Conservation (phyloP, 1,140 invertebrate species). For the Eumaeus atala region DNA sequence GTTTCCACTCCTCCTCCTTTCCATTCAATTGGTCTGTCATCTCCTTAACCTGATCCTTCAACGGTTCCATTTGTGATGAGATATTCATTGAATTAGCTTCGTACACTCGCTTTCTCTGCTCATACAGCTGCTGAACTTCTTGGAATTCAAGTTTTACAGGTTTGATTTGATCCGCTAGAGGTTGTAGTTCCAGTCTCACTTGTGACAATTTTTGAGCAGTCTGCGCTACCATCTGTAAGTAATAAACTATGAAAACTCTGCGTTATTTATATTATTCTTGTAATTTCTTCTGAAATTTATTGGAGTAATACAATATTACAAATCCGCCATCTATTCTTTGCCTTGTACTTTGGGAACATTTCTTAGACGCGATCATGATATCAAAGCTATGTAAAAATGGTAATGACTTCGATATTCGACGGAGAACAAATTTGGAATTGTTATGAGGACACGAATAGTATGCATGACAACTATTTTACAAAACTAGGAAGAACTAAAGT, state of each 20-base stretch:
- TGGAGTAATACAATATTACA: too few relatives aligned
- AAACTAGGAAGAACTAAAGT: too few relatives aligned
- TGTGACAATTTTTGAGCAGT: constrained; percentile 64
- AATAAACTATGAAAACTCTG: constrained; percentile 4
- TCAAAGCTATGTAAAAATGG: too few relatives aligned
- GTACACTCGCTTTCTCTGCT: constrained; percentile 70
- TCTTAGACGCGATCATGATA: too few relatives aligned
- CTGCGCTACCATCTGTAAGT: constrained; percentile 59
- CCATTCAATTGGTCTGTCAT: constrained; percentile 59
- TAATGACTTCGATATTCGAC: too few relatives aligned
- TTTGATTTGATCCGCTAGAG: constrained; percentile 63
- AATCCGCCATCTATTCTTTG: too few relatives aligned
- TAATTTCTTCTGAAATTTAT: too few relatives aligned
- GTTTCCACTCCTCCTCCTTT: constrained; percentile 73
- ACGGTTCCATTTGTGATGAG: constrained; percentile 70
- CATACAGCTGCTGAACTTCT: constrained; percentile 66
- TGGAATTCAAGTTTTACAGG: constrained; percentile 69
- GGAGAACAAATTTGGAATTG: too few relatives aligned
- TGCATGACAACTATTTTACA: too few relatives aligned
- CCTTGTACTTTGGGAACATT: too few relatives aligned
- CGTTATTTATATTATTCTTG: too few relatives aligned
- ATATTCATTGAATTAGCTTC: constrained; percentile 71
- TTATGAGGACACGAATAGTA: too few relatives aligned
- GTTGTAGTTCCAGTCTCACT: constrained; percentile 67
- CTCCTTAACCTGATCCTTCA: constrained; percentile 61